A percentile compares a stretch with the other conserved stretches of the same genome.
Evolutionary conservation across 2,113 vertebrate species (phyloP).

Genomic region (Desmodus rotundus): DNA sequence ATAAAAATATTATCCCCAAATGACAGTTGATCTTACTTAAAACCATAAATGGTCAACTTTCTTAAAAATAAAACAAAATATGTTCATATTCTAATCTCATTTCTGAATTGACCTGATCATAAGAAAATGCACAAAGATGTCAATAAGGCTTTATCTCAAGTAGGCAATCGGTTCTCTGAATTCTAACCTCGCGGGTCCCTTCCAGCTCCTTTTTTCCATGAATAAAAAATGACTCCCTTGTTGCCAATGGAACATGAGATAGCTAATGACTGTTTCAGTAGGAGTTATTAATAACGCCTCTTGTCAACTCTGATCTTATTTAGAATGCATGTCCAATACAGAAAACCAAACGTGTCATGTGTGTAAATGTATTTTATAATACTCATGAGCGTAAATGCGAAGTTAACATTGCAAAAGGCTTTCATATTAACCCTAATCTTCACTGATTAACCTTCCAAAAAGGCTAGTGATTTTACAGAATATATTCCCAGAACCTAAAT

Average conservation of each 20-base stretch:
- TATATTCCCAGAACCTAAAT: neutral
- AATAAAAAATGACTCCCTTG: conserved; percentile 55
- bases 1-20: neutral
- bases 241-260: conserved; percentile 7
- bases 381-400: neutral
- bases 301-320: conserved; percentile 29
- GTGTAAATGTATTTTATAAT: conserved; percentile 13
- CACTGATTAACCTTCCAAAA: conserved; percentile 38
- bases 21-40: neutral
- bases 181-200: neutral
- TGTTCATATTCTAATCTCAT: neutral
- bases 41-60: neutral
- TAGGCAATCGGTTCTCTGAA: neutral
- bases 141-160: neutral
- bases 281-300: conserved; percentile 45
- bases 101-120: neutral
- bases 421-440: conserved; percentile 34
- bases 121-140: neutral
- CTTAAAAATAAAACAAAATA: conserved; percentile 11
- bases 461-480: conserved; percentile 6
- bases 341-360: conserved; percentile 37
- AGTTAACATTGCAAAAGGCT: conserved; percentile 24
- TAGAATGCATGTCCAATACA: conserved; percentile 34
- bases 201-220: conserved; percentile 24
- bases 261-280: neutral